Evolutionary conservation across 1,140 invertebrate species (phyloP), one percentile per base, ranked within the genome.

Genomic region (Euura lappo): DNA sequence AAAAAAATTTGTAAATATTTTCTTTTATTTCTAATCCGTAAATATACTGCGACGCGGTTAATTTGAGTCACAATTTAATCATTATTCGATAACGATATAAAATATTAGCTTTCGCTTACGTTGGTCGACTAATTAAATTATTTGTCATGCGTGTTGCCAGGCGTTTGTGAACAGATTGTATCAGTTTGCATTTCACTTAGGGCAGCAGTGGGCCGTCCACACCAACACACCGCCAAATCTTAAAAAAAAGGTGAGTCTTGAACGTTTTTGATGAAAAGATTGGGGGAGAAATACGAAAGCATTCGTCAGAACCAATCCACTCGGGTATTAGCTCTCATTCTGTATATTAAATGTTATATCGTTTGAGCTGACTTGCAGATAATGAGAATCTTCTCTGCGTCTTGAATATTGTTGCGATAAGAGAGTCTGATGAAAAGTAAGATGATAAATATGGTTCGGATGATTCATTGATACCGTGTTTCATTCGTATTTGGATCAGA

Each of bases 181-280:
- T 91, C 90, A 91, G 90, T 91, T 90, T 90, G 86, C 88, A 89
- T 91, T 93, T 93, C 90, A 92, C 90, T 91, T 93, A 93, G 93
- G 93, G 92, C 91, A 93, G 92, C 92, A 93, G 92, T 93, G 93
- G 92, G 89, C 89, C 89, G 89, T 92, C 81, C 88, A 88, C 90
- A 88, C 88, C 85, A 91, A 91, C 85, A 88, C 91, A 86, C 87
- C 89, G 87, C 85, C 88, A 87, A 88, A 88, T 83, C 88, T 90
- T 87, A 92, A 93, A 89, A 93, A 92, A 89, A 92, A 92, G 89
- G 91, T 92, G 84, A 85, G 78, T 78, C 74, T 71, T 44, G 60
- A 72, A 70, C 70, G 47, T 68, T 65, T n/a, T n/a, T n/a, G n/a
- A n/a, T n/a, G n/a, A n/a, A n/a, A n/a, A n/a, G n/a, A n/a, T n/a